Conservation (phyloP, 2,797 vertebrate species). For the Phataginus tetradactyla region DNA sequence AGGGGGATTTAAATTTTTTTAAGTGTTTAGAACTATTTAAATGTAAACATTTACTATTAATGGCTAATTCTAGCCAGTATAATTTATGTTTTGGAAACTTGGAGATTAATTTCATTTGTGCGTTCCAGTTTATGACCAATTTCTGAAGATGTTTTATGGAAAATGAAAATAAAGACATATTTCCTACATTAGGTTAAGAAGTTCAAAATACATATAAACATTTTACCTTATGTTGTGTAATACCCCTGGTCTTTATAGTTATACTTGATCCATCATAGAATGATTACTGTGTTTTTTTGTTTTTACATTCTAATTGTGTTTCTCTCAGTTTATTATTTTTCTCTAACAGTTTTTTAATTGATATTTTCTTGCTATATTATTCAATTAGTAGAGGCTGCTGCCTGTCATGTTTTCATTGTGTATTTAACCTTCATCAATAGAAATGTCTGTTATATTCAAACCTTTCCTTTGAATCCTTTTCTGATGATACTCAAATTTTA, state of each 20-base stretch:
- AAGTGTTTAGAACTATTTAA: background rate
- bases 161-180: background rate
- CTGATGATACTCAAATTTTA: background rate
- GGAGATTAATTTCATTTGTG: background rate
- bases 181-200: background rate
- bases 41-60: background rate
- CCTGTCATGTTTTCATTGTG: background rate
- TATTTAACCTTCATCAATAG: background rate
- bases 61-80: background rate
- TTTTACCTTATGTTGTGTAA: background rate
- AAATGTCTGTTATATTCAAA: background rate
- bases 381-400: background rate
- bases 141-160: background rate
- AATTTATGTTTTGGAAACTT: constrained; percentile 10
- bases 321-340: background rate
- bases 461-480: background rate
- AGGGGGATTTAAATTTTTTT: background rate
- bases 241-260: background rate
- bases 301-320: background rate
- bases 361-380: background rate
- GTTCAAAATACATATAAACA: background rate
- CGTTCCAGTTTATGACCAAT: background rate
- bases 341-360: background rate
- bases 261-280: background rate
- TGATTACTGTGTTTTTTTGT: background rate